phyloP scores from a whole-genome alignment of 1,140 invertebrate species.

The Bombus impatiens region DNA sequence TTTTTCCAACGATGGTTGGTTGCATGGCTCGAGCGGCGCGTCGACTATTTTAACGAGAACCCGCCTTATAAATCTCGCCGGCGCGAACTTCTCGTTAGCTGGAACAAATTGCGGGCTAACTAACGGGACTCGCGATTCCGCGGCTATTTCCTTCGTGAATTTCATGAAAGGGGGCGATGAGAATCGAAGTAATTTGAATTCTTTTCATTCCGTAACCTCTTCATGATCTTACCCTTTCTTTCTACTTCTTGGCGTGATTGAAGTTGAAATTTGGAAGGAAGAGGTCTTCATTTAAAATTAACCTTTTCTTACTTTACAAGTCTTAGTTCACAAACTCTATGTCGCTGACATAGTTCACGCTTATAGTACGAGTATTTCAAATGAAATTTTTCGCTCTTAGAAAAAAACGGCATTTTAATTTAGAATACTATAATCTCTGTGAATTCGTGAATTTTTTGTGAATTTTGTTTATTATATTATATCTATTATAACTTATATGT shows the following conservation, averaged over 20 bases:
- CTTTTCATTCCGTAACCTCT: neutral
- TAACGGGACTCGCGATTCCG: conserved; percentile 24
- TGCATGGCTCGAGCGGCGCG: conserved; percentile 3
- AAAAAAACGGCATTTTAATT: too few species aligned
- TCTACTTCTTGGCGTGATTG: neutral
- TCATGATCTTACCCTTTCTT: too few species aligned
- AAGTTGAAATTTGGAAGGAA: neutral
- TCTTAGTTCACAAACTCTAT: neutral
- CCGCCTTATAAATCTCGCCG: conserved; percentile 34
- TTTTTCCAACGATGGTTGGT: conserved; percentile 4
- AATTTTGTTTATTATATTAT: too few species aligned
- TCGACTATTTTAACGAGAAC: conserved; percentile 41
- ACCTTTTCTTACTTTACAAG: neutral
- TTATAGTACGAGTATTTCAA: neutral
- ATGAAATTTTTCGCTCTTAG: neutral
- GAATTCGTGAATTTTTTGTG: too few species aligned
- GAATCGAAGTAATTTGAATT: conserved; percentile 14
- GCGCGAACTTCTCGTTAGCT: conserved; percentile 35
- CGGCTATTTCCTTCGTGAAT: neutral
- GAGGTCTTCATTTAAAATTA: neutral
- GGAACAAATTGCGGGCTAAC: conserved; percentile 33
- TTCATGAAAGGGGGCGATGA: neutral
- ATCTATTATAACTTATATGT: too few species aligned
- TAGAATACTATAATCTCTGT: too few species aligned
- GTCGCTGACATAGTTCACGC: neutral